Evolutionary conservation across 2,888 invertebrate genomes (phyloP).

Genomic region (Cheilosia grossa): DNA sequence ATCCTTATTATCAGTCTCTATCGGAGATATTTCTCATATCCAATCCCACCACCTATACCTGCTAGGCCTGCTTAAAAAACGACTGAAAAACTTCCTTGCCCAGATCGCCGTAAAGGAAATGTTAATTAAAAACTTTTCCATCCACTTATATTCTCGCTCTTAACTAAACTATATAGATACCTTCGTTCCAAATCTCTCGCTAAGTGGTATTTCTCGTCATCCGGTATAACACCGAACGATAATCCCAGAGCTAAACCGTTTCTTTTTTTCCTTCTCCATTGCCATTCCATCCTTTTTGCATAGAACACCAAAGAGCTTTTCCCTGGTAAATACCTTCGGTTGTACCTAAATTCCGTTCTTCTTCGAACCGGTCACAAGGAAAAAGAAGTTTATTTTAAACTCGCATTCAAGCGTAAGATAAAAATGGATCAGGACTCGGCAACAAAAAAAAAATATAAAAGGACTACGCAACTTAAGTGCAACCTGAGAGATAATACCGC

Average conservation of each 20-base stretch:
- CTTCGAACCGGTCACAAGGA: conserved; percentile 63
- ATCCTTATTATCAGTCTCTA: no score
- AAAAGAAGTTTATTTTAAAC: conserved; percentile 74
- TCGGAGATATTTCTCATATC: no score
- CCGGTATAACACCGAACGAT: conserved; percentile 74
- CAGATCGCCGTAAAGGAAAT: conserved; percentile 67
- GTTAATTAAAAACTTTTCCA: conserved; percentile 75
- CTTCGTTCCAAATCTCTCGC: conserved; percentile 71
- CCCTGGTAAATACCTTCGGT: conserved; percentile 72
- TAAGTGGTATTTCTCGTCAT: conserved; percentile 75
- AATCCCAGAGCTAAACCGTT: conserved; percentile 67
- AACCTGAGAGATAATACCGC: conserved; percentile 75
- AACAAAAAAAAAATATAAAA: conserved; percentile 47
- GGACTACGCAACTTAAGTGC: conserved; percentile 74
- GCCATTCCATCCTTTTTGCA: conserved; percentile 19
- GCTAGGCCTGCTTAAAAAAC: conserved; percentile 11
- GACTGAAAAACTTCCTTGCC: conserved; percentile 11
- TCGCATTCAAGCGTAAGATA: conserved; percentile 74
- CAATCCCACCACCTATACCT: not conserved
- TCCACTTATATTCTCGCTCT: conserved; percentile 60
- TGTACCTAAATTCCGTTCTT: conserved; percentile 55
- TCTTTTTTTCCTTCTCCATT: conserved; percentile 7
- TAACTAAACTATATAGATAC: conserved; percentile 64
- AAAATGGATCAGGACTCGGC: conserved; percentile 70
- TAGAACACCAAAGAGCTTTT: conserved; percentile 65